Base-by-base conservation (phyloP, 1,140 invertebrate species). In the Drosophila malerkotliana region DNA sequence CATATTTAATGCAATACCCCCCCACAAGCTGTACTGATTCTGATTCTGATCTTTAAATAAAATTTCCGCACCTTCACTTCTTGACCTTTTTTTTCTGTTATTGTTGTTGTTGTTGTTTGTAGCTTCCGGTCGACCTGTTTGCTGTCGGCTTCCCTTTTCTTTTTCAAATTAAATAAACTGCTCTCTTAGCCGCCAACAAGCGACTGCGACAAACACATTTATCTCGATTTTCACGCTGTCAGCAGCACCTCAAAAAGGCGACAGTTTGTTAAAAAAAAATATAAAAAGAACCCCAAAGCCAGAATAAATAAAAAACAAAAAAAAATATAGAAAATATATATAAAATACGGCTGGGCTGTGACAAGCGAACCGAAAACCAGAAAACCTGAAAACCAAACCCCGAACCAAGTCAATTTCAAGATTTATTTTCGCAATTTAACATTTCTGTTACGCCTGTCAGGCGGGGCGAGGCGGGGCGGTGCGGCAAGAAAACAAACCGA, bases 181-280 rank as follows among this genome's bases (percentile, higher is more conserved):
- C 56, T 63, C 69, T 77, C 60, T 76, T 66, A 76, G 78, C 78
- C 61, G 67, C 48, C 58, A 12, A 53, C 39, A 57, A 54, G 18
- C 39, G 28, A 49, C 24, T 49, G 30, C 44, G 41, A 76, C 75
- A 76, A 76, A 82, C 66, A 79, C 82, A 87, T 87, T 87, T 87
- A 87, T 87, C 82, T 87, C 84, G 82, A 88, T 87, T 87, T 87
- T 82, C 83, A 87, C 82, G 83, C 82, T 88, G 82, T 87, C 82
- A 87, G 82, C 79, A 62, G 48, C 83, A 85, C 81, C 82, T 87
- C 83, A 87, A 82, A 87, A 87, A 79, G 83, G 82, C 82, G 82
- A 87, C 82, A 87, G 83, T 87, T 87, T 87, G 83, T 87, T 64
- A 77, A 87, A 71, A 77, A 62, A 71, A 63, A 41, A 41, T 2